Percentiles rank a stretch among this genome's conserved stretches.
Evolutionary conservation across 2,888 invertebrate genomes (phyloP).

Genomic region (Nemurella pictetii): DNA sequence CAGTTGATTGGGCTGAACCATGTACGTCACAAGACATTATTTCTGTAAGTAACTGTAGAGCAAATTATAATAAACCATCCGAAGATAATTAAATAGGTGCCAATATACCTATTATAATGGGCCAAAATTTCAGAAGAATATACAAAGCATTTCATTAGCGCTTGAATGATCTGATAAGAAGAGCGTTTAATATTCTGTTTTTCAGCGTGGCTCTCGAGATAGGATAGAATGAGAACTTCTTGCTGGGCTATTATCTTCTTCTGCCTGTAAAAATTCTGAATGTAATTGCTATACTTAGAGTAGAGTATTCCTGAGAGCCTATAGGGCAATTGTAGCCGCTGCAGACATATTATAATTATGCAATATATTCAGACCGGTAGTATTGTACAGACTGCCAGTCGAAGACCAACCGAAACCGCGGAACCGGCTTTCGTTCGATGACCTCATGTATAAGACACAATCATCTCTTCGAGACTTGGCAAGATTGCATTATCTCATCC

Average conservation of each 20-base stretch:
- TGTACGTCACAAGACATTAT: no score
- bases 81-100: no score
- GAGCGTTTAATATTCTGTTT: no score
- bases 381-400: neutral
- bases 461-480: slow-evolving; percentile 1
- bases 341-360: neutral
- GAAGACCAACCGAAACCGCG: slow-evolving; percentile 4
- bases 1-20: no score
- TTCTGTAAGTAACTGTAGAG: no score
- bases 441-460: neutral
- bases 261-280: neutral
- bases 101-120: no score
- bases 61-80: no score
- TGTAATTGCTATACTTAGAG: neutral
- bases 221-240: neutral
- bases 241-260: neutral
- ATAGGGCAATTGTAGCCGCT: neutral
- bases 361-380: neutral
- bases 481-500: neutral
- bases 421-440: slow-evolving; percentile 16
- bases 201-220: no score
- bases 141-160: no score
- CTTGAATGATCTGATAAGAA: no score
- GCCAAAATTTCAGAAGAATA: no score
- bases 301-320: neutral